Evolutionary conservation across 2,113 vertebrate genomes (phyloP).

Genomic region (Machaerirhynchus nigripectus): DNA sequence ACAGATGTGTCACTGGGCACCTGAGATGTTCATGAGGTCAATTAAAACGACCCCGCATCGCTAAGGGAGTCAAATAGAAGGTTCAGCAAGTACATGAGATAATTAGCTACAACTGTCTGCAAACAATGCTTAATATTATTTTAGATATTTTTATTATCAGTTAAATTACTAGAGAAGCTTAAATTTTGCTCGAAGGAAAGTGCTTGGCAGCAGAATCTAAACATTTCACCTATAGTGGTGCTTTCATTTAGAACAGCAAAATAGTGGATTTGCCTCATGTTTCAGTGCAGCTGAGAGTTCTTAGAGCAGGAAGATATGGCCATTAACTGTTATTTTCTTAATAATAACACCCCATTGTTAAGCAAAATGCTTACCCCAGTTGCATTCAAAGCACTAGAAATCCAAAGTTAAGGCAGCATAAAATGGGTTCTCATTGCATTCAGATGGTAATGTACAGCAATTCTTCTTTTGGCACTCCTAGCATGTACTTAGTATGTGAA

Average conservation of each 20-base stretch:
- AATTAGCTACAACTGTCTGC: neutral
- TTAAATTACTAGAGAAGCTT: neutral
- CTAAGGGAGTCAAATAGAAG: neutral
- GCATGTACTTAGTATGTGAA: neutral
- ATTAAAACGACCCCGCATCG: neutral
- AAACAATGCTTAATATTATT: neutral
- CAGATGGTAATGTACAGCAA: neutral
- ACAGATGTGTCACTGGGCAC: neutral
- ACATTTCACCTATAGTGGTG: neutral
- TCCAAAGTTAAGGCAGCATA: conserved; percentile 28
- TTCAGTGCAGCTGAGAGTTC: conserved; percentile 7
- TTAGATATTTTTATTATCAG: neutral
- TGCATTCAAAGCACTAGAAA: conserved; percentile 35
- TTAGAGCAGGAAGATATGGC: conserved; percentile 27
- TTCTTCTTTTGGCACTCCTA: neutral
- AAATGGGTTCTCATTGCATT: conserved; percentile 37
- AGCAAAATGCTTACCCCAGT: conserved; percentile 15
- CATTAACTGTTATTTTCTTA: conserved; percentile 64
- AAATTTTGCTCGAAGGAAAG: neutral
- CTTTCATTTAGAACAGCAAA: conserved; percentile 21
- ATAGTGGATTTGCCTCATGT: conserved; percentile 7
- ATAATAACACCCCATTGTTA: conserved; percentile 44
- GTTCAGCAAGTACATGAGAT: neutral
- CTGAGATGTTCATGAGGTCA: neutral
- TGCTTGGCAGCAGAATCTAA: neutral